phyloP scores from a whole-genome alignment of 2,113 vertebrate genomes.

The Menura novaehollandiae region DNA sequence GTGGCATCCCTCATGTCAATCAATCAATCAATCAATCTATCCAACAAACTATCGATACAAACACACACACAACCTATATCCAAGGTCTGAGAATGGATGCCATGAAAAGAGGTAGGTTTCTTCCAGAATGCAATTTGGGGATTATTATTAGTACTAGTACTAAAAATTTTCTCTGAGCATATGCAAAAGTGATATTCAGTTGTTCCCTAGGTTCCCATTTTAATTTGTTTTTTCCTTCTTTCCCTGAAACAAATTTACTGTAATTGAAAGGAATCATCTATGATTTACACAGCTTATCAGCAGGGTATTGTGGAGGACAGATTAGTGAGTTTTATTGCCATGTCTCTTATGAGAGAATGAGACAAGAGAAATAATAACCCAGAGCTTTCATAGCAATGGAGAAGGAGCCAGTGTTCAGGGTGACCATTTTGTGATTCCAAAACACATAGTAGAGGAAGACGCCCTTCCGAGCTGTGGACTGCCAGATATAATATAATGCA shows the following conservation, averaged over 20 bases:
- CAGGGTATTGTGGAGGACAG: background rate
- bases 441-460: background rate
- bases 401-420: background rate
- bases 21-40: too few relatives aligned
- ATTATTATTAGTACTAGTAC: background rate
- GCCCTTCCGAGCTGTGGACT: background rate
- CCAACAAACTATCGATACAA: too few relatives aligned
- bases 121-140: background rate
- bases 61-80: background rate
- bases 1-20: background rate
- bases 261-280: background rate
- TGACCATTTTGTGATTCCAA: background rate
- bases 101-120: background rate
- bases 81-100: background rate
- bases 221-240: background rate
- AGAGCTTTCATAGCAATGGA: background rate
- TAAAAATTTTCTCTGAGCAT: background rate
- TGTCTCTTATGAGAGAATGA: background rate
- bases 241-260: background rate
- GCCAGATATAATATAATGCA: background rate
- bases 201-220: background rate
- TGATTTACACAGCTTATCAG: background rate
- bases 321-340: background rate
- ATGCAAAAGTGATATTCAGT: background rate
- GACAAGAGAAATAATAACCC: background rate